phyloP scores from a whole-genome alignment of 2,113 vertebrate genomes.

The Callopanchax toddi region DNA sequence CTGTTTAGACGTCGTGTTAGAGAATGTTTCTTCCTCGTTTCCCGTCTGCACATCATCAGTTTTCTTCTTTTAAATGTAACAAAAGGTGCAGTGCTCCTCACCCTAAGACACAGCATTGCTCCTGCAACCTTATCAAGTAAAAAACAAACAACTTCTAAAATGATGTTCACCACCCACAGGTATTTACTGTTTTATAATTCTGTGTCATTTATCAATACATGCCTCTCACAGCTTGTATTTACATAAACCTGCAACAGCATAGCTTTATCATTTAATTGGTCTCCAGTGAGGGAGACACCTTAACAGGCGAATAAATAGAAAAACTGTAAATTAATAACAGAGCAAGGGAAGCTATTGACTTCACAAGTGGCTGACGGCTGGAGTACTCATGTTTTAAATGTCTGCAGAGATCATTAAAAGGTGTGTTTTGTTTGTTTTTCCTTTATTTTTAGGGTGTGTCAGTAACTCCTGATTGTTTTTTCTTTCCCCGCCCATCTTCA shows the following conservation, averaged over 20 bases:
- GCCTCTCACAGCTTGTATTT: conserved; percentile 65
- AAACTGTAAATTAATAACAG: conserved; percentile 56
- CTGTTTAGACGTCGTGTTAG: conserved; percentile 41
- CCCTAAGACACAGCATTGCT: conserved; percentile 42
- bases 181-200: conserved; percentile 79
- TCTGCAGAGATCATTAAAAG: too few species aligned
- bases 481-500: not conserved
- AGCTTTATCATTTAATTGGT: conserved; percentile 80
- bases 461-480: not conserved
- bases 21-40: conserved; percentile 16
- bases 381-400: conserved; percentile 29
- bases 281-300: conserved; percentile 71
- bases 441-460: too few species aligned
- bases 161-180: conserved; percentile 66
- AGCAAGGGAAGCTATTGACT: conserved; percentile 47
- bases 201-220: conserved; percentile 72
- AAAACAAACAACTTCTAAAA: conserved; percentile 62
- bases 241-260: conserved; percentile 77
- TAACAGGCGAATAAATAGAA: conserved; percentile 73
- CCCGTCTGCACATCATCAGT: conserved; percentile 33
- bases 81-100: conserved; percentile 26
- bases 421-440: too few species aligned
- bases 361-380: conserved; percentile 56
- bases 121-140: conserved; percentile 70
- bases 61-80: conserved; percentile 39